Conservation (phyloP, 2,113 vertebrate species). For the Ascaphus truei region DNA sequence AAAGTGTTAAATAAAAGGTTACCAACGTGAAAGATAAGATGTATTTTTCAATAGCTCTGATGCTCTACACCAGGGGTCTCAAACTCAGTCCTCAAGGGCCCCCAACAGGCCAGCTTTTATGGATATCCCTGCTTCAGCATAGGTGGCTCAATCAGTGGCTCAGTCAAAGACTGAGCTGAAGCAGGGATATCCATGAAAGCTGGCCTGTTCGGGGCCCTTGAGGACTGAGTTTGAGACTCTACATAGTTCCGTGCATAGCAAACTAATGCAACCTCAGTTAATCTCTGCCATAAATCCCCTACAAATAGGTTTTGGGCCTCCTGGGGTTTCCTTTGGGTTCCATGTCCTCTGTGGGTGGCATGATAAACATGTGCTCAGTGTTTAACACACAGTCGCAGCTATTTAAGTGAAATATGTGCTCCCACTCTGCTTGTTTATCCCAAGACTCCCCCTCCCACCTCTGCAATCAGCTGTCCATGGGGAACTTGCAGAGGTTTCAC, state of each 20-base stretch:
- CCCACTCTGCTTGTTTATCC: not conserved
- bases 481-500: not conserved
- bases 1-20: too few species aligned
- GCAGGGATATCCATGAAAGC: too few species aligned
- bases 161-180: too few species aligned
- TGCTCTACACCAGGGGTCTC: too few species aligned
- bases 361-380: not conserved
- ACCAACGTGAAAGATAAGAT: too few species aligned
- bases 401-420: not conserved
- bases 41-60: too few species aligned
- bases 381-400: not conserved
- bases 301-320: not conserved
- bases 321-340: not conserved
- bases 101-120: too few species aligned
- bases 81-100: too few species aligned
- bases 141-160: too few species aligned
- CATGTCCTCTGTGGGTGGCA: constrained; percentile 1
- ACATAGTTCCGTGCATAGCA: not conserved
- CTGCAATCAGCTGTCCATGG: not conserved
- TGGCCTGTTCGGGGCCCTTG: too few species aligned
- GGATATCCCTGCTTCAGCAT: too few species aligned
- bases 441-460: not conserved
- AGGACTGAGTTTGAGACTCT: too few species aligned
- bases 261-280: not conserved
- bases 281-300: not conserved